Conservation (phyloP, 2,797 vertebrate genomes). For the Octomys mimax region DNA sequence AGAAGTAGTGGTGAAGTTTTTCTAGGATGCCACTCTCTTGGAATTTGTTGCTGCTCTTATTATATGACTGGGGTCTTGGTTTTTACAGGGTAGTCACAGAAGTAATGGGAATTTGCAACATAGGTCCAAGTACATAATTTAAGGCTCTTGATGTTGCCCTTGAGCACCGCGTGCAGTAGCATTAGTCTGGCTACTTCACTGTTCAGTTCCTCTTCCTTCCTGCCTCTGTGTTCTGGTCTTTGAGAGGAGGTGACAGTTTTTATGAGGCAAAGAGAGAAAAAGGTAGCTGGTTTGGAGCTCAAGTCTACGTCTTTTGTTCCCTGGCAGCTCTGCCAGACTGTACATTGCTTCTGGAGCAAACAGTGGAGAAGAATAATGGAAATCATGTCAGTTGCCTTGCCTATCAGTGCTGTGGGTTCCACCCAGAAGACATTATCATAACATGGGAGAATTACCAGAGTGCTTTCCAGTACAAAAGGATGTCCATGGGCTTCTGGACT, state of each 20-base stretch:
- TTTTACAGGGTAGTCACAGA: neutral
- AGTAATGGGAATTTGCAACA: neutral
- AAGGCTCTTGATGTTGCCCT: neutral
- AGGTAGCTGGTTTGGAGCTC: neutral
- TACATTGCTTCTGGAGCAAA: neutral
- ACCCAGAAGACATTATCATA: constrained; percentile 64
- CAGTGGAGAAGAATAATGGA: neutral
- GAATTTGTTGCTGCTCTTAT: neutral
- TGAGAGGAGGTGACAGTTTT: neutral
- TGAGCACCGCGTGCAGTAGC: neutral
- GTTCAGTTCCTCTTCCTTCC: neutral
- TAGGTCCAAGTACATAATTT: neutral
- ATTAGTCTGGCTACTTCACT: neutral
- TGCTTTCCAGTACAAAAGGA: rapidly evolving
- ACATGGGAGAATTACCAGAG: constrained; percentile 3
- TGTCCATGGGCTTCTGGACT: neutral
- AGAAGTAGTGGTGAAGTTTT: neutral
- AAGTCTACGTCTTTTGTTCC: neutral
- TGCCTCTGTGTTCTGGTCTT: neutral
- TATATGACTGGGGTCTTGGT: neutral
- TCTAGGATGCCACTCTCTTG: neutral
- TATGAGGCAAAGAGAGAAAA: neutral
- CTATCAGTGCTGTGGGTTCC: constrained; percentile 65
- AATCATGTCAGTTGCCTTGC: neutral
- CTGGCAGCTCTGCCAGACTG: constrained; percentile 60